Base-by-base conservation (phyloP, 2,888 invertebrate genomes). In the Parnassius mnemosyne region DNA sequence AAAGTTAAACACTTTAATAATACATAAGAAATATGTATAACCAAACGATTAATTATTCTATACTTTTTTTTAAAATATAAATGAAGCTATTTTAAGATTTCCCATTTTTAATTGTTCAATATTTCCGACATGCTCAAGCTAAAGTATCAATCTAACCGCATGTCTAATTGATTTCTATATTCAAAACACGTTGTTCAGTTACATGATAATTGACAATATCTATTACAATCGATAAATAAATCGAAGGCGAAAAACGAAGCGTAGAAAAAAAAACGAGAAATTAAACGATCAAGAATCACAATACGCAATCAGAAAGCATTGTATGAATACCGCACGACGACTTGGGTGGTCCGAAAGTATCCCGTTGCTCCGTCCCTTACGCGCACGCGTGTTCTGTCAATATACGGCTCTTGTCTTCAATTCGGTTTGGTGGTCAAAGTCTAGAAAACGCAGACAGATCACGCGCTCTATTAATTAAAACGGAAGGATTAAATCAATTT, bases 291-390 rank as follows among this genome's bases (percentile, higher is more conserved):
- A 89, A 87, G 78, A 87, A 74, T 75, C 71, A 71, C 70, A 71
- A 71, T 67, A 66, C 76, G 71, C 68, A 74, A 71, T 78, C 69
- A 77, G 77, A 77, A 78, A 74, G 80, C 78, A 81, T 80, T 77
- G 74, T 76, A 79, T 67, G 77, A 80, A 87, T 87, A 81, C 86
- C 84, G 74, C 66, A 43, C 70, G 50, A 54, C 76, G 56, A 83
- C 89, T 89, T 89, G 89, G 89, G 89, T 89, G 89, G 89, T 89
- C 89, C 76, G 68, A 72, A 65, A 71, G 75, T 72, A 72, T 71
- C 75, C 62, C 47, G 61, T 55, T 64, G 53, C 16, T 16, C 68
- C n/a, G 55, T 83, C 80, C 65, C 75, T 42, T 59, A 81, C 77
- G 20, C 66, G 53, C 81, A 1, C 56, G 34, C 3, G 13, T 41